Base-by-base conservation (phyloP, 2,113 vertebrate species). In the Bucco capensis region DNA sequence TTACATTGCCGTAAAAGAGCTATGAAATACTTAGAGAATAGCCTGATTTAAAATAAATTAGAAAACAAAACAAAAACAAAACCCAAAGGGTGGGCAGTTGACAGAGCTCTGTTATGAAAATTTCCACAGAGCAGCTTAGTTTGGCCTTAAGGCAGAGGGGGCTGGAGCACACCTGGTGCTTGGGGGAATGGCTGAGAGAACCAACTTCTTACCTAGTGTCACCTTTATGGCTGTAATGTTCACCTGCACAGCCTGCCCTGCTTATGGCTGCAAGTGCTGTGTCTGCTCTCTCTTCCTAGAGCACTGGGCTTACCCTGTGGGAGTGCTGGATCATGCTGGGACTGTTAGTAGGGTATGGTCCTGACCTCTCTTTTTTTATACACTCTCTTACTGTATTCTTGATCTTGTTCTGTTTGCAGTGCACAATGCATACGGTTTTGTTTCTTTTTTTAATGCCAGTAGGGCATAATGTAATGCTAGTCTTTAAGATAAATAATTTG, bases 401-500 rank as follows among this genome's bases (percentile, higher is more conserved):
- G 49, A 21, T 85, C 28, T 83, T 47, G 9, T 10, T 30, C 9
- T 66, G n/a, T 64, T 94, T 90, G 13, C 12, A 31, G 12, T 27
- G 51, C 12, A 33, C 28, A 21, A 18, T 16, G 19, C 4, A 4
- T 21, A 8, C 2, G 53, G 35, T 3, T 65, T 79, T 85, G 27
- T 61, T 72, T 77, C 37, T 1, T 51, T 64, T 64, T 57, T 23
- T 1, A 2, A 11, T 54, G 35, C 82, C 84, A 66, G 21, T 61
- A 65, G 78, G 71, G 7, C 19, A 38, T 61, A 85, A 75, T 5
- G 37, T 50, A 84, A 91, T 56, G 38, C 16, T 74, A 60, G 44
- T 37, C n/a, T 87, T 87, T 24, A 87, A 72, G 74, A 73, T 57
- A 82, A 94, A 70, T 66, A 67, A 66, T 76, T 79, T 84, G 42